Conservation (phyloP, 2,113 vertebrate genomes). For the Tichodroma muraria region DNA sequence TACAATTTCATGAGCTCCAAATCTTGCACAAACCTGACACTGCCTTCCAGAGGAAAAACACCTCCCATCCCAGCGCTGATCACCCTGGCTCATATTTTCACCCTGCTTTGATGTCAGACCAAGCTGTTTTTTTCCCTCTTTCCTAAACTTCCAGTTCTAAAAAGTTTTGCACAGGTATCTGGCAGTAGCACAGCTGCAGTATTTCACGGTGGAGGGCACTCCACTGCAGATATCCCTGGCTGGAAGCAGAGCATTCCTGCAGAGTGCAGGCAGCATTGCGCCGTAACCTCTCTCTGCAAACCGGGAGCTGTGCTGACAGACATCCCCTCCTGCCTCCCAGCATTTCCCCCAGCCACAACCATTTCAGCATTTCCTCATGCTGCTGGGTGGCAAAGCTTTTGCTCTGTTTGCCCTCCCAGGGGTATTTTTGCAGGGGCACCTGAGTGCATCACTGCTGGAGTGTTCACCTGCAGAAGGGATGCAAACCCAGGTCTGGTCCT, state of each 20-base stretch:
- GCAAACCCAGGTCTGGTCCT: not conserved
- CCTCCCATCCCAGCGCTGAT: not conserved
- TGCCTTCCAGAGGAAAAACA: not conserved
- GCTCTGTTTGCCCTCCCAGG: rapidly evolving
- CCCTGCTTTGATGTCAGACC: not conserved
- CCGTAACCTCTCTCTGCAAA: rapidly evolving
- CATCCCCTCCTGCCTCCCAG: not conserved
- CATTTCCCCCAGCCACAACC: not conserved
- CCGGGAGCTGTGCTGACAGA: rapidly evolving
- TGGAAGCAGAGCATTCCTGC: not conserved
- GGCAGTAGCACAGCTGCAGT: not conserved
- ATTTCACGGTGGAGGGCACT: not conserved
- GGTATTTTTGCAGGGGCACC: not conserved
- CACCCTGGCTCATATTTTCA: not conserved
- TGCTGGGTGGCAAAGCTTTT: not conserved
- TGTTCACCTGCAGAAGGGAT: not conserved
- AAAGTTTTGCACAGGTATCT: not conserved
- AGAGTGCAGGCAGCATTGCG: not conserved
- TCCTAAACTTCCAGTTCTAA: not conserved
- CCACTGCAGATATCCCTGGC: not conserved
- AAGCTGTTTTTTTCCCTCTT: not conserved
- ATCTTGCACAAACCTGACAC: not conserved
- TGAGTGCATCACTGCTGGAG: not conserved
- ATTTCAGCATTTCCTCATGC: not conserved
- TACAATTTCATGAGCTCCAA: not conserved